These are phyloP conservation scores for Myiotriccus ornatus DNA, from an alignment of 2,797 vertebrate species.

Conservation along the genomic window DNA sequence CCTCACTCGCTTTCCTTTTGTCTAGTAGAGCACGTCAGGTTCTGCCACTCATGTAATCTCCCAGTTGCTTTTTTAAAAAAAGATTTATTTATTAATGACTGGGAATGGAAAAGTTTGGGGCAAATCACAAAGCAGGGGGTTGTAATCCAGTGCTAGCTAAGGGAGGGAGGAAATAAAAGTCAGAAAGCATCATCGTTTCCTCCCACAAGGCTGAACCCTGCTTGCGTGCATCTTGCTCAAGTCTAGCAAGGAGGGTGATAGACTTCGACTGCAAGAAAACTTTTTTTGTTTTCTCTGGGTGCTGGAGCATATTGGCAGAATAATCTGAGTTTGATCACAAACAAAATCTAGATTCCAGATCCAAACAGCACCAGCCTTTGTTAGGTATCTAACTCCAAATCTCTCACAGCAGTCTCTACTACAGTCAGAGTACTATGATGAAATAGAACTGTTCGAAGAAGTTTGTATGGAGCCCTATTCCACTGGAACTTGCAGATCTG, in stretches of 20 bases:
- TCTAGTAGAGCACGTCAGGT: background rate
- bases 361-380: background rate
- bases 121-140: background rate
- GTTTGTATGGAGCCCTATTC: background rate
- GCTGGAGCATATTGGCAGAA: background rate
- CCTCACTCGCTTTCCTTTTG: background rate
- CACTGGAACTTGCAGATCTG: background rate
- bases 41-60: background rate
- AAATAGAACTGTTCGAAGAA: background rate
- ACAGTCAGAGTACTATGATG: background rate
- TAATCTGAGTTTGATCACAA: background rate
- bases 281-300: background rate
- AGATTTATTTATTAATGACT: background rate
- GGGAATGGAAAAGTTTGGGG: background rate
- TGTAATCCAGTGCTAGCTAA: background rate
- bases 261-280: background rate
- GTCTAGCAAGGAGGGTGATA: background rate
- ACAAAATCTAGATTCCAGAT: background rate
- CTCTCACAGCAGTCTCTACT: background rate
- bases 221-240: accelerated
- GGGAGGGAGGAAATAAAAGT: background rate
- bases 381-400: background rate
- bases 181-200: background rate
- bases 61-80: background rate
- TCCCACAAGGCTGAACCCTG: background rate